Conservation (phyloP, 2,113 vertebrate genomes). For the Neotoma lepida region DNA sequence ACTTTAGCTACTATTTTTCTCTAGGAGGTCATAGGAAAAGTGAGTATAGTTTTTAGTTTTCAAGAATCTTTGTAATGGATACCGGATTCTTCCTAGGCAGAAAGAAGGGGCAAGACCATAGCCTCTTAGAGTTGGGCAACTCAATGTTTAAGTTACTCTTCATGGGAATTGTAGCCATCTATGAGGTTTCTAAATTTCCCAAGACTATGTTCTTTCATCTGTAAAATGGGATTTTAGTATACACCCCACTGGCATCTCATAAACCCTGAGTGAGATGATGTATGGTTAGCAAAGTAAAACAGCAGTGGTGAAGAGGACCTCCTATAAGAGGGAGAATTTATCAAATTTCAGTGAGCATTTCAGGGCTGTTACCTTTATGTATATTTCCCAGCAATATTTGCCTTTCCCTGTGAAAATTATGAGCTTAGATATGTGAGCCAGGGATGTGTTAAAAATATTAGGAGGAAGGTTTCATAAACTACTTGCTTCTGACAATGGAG, state of each 20-base stretch:
- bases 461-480: not conserved
- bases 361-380: not conserved
- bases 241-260: accelerated
- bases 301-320: not conserved
- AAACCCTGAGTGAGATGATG: not conserved
- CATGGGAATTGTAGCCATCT: not conserved
- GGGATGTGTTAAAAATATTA: not conserved
- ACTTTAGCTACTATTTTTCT: constrained; percentile 57
- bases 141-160: constrained; percentile 22
- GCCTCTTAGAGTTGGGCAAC: not conserved
- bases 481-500: not conserved
- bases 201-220: not conserved
- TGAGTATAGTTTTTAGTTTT: not conserved
- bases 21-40: not conserved
- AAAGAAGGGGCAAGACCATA: not conserved
- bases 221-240: not conserved
- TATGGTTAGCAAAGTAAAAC: not conserved
- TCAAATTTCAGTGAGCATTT: not conserved
- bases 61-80: constrained; percentile 1
- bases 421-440: not conserved
- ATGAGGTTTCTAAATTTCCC: not conserved
- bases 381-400: not conserved
- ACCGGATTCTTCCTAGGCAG: not conserved
- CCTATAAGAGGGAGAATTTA: not conserved
- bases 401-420: not conserved